phyloP scores from a whole-genome alignment of 2,797 vertebrate genomes.

The Enteromius argenteus region DNA sequence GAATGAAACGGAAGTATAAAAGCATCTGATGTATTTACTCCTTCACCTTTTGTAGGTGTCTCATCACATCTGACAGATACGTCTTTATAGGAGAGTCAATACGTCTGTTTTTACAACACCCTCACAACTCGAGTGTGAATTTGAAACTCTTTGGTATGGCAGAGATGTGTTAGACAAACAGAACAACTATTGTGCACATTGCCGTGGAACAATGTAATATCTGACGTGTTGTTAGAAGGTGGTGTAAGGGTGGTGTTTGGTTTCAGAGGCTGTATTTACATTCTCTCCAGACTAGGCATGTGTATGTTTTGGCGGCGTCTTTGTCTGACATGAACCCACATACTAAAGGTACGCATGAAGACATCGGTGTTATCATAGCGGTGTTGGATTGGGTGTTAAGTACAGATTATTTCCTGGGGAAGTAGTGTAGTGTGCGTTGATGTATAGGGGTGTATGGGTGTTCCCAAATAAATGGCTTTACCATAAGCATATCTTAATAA shows the following conservation, averaged over 20 bases:
- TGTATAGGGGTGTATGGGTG: constrained; percentile 3
- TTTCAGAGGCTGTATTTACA: constrained; percentile 42
- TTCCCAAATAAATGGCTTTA: not conserved
- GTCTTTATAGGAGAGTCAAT: not conserved
- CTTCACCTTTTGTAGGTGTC: not conserved
- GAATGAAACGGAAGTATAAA: not conserved
- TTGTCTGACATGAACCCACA: constrained; percentile 47
- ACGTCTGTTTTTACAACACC: constrained; percentile 19
- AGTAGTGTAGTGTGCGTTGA: not conserved
- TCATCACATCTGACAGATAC: constrained; percentile 33
- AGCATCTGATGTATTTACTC: not conserved
- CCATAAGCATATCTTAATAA: not conserved
- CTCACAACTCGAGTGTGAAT: constrained; percentile 34
- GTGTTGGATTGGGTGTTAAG: constrained; percentile 11
- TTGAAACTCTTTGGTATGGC: not conserved
- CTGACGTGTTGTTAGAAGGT: constrained; percentile 30
- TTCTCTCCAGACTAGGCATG: constrained; percentile 21
- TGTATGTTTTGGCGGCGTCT: constrained; percentile 50
- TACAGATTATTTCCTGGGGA: constrained; percentile 17
- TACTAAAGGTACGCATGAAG: constrained; percentile 28
- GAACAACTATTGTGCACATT: constrained; percentile 20
- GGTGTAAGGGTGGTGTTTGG: constrained; percentile 39
- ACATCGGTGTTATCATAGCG: constrained; percentile 28
- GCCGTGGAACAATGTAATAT: constrained; percentile 31
- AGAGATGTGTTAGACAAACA: constrained; percentile 25